Conservation (phyloP, 1,140 invertebrate genomes). For the Apis dorsata region DNA sequence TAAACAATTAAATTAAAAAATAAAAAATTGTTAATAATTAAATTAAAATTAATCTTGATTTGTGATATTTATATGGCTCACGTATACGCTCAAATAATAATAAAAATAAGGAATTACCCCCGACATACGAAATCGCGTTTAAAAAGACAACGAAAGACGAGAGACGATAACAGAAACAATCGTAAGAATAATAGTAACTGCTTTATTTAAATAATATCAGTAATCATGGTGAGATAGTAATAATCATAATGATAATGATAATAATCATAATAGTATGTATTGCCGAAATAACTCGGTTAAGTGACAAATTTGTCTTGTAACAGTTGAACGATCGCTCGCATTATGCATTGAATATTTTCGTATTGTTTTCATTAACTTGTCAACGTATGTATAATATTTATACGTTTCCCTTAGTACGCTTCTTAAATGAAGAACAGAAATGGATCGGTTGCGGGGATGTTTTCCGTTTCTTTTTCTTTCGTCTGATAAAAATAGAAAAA, state of each 20-base stretch:
- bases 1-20: too few species aligned
- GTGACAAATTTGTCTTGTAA: constrained; percentile 59
- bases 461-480: background rate
- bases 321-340: constrained; percentile 49
- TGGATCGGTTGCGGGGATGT: constrained; percentile 38
- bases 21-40: too few species aligned
- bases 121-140: background rate
- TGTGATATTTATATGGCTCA: too few species aligned
- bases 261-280: constrained; percentile 53
- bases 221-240: constrained; percentile 54
- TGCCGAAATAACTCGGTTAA: constrained; percentile 60
- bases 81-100: background rate
- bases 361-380: constrained; percentile 6
- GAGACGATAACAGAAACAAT: constrained; percentile 54
- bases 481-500: constrained; percentile 8
- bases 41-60: too few species aligned
- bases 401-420: background rate
- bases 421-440: constrained; percentile 24
- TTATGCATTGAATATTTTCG: background rate
- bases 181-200: constrained; percentile 68
- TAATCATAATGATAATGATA: constrained; percentile 20
- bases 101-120: background rate
- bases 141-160: constrained; percentile 12
- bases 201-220: constrained; percentile 71
- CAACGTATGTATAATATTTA: constrained; percentile 39